Percentiles rank a stretch among this genome's conserved stretches.
Conservation (phyloP, 2,888 invertebrate species). For the Subacronicta megacephala region DNA sequence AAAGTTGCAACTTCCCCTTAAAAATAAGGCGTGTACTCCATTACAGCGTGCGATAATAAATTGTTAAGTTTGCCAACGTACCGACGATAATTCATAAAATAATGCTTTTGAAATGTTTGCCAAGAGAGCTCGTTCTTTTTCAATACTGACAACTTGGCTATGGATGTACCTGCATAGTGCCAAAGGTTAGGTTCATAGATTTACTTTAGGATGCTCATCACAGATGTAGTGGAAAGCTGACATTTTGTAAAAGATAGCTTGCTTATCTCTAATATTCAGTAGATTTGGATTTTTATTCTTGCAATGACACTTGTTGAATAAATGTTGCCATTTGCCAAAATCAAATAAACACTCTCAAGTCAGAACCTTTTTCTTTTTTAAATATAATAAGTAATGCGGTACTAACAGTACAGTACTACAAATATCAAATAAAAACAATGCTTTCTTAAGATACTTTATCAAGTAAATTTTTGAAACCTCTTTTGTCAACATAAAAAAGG, state of each 20-base stretch:
- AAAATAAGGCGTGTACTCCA: constrained; percentile 41
- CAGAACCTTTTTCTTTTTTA: no score
- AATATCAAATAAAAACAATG: no score
- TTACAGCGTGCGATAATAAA: constrained; percentile 50
- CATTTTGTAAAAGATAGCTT: not conserved
- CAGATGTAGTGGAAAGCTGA: not conserved
- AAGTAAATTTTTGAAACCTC: no score
- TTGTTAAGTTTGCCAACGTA: constrained; percentile 53
- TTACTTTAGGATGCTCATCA: constrained; percentile 11
- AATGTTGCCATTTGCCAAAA: no score
- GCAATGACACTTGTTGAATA: not conserved
- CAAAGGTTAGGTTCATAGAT: constrained; percentile 37
- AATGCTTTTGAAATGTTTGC: constrained; percentile 54
- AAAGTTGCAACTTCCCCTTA: constrained; percentile 13
- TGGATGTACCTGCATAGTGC: constrained; percentile 40
- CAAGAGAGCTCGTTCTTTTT: constrained; percentile 51
- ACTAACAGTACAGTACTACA: no score
- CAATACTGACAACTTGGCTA: constrained; percentile 53
- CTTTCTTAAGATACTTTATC: no score
- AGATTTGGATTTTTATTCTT: not conserved
- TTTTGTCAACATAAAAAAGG: no score
- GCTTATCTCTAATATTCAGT: no score
- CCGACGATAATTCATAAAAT: constrained; percentile 55
- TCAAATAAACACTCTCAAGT: no score
- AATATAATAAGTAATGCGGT: no score